These are phyloP conservation scores for Amphiprion percula DNA, from an alignment of 2,113 vertebrate species.

Conservation along the genomic window DNA sequence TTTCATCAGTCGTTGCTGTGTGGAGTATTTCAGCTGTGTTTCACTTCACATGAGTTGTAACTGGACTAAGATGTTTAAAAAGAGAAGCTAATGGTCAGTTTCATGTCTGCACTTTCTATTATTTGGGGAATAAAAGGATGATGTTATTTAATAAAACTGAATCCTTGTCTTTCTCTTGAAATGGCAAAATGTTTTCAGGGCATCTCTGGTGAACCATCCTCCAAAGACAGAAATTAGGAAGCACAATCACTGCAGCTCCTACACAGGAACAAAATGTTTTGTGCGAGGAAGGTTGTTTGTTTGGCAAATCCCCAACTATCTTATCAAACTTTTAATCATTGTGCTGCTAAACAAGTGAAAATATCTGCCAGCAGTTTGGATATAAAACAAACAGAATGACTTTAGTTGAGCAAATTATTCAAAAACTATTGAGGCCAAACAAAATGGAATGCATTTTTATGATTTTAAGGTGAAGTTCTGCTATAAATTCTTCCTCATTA, in stretches of 20 bases:
- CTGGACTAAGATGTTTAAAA: conserved; percentile 21
- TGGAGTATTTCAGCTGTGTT: conserved; percentile 11
- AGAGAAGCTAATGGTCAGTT: not conserved
- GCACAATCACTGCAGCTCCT: not conserved
- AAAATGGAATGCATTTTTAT: not conserved
- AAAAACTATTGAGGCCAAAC: not conserved
- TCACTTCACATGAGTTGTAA: not conserved
- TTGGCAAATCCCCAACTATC: conserved; percentile 7
- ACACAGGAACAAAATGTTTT: conserved; percentile 18
- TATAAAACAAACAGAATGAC: not conserved
- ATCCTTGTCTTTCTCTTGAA: conserved; percentile 19
- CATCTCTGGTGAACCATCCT: too few species aligned
- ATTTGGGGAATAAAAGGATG: conserved; percentile 26
- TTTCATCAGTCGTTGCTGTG: not conserved
- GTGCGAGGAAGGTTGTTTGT: not conserved
- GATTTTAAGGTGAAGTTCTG: not conserved
- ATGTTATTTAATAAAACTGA: conserved; percentile 58
- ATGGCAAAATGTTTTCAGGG: too few species aligned
- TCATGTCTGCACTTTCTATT: conserved; percentile 45
- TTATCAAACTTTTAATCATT: not conserved
- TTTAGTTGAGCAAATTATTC: too few species aligned
- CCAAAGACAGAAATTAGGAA: too few species aligned
- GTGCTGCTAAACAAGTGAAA: not conserved
- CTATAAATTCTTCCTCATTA: too few species aligned
- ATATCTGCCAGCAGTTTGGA: not conserved